phyloP scores from a whole-genome alignment of 2,797 vertebrate genomes.

The Anableps anableps region DNA sequence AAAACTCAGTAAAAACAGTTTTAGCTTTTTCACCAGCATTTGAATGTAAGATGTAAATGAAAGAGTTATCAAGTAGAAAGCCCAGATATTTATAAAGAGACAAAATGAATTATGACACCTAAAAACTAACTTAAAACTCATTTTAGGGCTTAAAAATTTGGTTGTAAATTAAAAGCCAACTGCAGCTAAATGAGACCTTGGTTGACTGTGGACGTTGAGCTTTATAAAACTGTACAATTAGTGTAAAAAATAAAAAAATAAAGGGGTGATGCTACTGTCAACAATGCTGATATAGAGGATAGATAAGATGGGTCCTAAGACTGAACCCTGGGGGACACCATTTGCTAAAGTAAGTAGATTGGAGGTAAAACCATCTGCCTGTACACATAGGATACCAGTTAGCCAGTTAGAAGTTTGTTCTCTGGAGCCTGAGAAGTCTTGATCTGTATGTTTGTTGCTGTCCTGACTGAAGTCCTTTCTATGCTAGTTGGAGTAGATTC shows the following conservation, averaged over 20 bases:
- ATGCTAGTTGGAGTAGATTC: constrained; percentile 27
- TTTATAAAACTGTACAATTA: background rate
- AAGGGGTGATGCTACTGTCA: background rate
- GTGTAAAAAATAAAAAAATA: background rate
- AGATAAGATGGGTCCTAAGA: background rate
- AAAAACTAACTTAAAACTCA: background rate
- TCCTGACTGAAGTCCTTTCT: background rate
- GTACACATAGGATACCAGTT: background rate
- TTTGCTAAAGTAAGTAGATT: background rate
- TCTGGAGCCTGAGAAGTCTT: background rate
- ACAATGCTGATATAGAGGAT: background rate
- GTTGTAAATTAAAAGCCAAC: background rate
- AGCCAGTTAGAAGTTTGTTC: background rate
- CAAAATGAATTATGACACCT: background rate
- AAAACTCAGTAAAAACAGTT: background rate
- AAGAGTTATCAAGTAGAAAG: background rate
- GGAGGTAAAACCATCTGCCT: background rate
- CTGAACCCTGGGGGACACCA: background rate
- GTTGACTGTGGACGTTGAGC: background rate
- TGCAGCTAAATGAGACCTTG: background rate
- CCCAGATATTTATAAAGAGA: background rate
- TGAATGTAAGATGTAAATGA: background rate
- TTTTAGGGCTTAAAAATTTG: background rate
- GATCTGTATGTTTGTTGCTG: background rate
- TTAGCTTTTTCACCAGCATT: background rate